Evolutionary conservation across 2,113 vertebrate genomes (phyloP), one percentile per base, ranked within the genome.

Genomic region (Naja naja): DNA sequence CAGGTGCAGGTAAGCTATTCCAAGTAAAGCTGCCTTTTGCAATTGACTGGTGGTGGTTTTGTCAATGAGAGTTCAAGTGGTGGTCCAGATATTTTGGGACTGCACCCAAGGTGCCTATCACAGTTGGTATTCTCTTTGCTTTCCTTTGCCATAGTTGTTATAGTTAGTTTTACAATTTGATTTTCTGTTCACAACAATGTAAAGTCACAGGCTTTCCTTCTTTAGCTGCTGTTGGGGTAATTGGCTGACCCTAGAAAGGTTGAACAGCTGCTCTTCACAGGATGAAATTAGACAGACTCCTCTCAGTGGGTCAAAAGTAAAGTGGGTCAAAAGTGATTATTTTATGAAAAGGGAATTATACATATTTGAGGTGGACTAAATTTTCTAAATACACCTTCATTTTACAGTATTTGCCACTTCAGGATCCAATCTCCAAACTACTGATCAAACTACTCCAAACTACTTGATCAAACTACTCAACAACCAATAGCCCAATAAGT

Each of bases 401-500:
- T 30, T 20, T 45, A 34, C 18, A 34, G 69, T 34, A 81, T 47
- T 64, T 89, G 12, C 27, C 90, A 43, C 30, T 94, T 90, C 30
- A 54, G 49, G 43, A 90, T 69, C 91, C 3, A 0, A 2, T 53
- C 10, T 20, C 27, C 34, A 20, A 81, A 87, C 90, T 93, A n/a
- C n/a, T 91, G 56, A 90, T 92, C 86, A 94, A 93, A 95, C 58
- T 3, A 25, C 85, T 20, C 69, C n/a, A n/a, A n/a, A n/a, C n/a
- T n/a, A n/a, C 90, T 93, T 91, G 56, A 90, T 92, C 86, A 94
- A 93, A 95, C 58, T 3, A 25, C 85, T 20, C 69, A 91, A 93
- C 85, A 91, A 81, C 85, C 0, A 22, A 0, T 0, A 94, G 27
- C 88, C 88, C 18, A 93, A 45, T 22, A 7, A 0, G 0, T 0